Percentiles rank a stretch among this genome's conserved stretches.
These are phyloP conservation scores for Florisuga fusca DNA, from an alignment of 2,797 vertebrate genomes.

Conservation along the genomic window DNA sequence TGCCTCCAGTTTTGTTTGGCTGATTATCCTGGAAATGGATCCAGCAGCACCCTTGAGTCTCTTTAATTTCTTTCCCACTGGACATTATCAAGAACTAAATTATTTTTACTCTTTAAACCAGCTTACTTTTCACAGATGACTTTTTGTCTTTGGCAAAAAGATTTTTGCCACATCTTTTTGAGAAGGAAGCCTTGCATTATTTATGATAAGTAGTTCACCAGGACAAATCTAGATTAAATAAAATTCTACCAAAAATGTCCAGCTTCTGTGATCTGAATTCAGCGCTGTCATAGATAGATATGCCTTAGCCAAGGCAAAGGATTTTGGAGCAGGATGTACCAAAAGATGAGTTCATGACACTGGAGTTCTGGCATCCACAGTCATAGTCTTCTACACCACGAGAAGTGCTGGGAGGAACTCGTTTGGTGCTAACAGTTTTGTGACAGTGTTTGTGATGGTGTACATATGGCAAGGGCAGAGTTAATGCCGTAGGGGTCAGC, in stretches of 20 bases:
- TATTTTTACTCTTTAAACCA: not conserved
- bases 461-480: accelerated
- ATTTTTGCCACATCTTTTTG: not conserved
- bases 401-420: not conserved
- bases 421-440: not conserved
- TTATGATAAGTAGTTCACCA: not conserved
- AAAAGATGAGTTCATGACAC: not conserved
- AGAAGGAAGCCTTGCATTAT: not conserved
- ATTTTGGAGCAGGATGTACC: not conserved
- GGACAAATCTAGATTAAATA: not conserved
- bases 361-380: not conserved
- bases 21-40: not conserved
- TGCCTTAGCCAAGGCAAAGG: not conserved
- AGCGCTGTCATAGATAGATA: not conserved
- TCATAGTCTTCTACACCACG: not conserved
- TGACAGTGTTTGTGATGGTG: not conserved
- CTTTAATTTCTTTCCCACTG: not conserved
- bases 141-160: not conserved
- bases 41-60: not conserved
- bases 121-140: not conserved
- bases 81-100: not conserved
- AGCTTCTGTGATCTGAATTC: not conserved
- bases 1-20: not conserved
- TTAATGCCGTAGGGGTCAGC: not conserved
- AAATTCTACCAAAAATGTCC: not conserved